Conservation (phyloP, 1,140 invertebrate species). For the Psilanteris sp. region DNA sequence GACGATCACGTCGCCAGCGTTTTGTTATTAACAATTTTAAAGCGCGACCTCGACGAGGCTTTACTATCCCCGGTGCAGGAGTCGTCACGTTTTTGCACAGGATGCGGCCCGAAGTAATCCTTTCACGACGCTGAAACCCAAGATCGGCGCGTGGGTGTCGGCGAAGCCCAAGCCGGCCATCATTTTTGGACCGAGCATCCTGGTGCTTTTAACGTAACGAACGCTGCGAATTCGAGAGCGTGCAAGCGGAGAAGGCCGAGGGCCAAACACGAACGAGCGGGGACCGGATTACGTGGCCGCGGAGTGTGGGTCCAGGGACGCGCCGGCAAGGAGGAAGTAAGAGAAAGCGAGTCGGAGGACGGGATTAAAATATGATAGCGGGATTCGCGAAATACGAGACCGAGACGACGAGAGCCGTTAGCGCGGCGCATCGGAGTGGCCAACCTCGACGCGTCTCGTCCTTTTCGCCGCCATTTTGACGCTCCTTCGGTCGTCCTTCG, state of each 20-base stretch:
- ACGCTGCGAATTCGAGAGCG: too few relatives aligned
- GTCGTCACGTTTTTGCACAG: too few relatives aligned
- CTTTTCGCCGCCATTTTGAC: conserved; percentile 72
- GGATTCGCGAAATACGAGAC: conserved; percentile 75
- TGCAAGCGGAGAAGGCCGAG: conserved; percentile 24
- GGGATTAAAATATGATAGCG: conserved; percentile 72
- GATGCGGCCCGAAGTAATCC: too few relatives aligned
- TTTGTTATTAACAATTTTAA: too few relatives aligned
- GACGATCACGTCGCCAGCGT: too few relatives aligned
- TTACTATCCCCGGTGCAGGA: too few relatives aligned
- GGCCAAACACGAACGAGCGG: conserved; percentile 25
- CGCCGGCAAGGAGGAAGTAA: conserved; percentile 3
- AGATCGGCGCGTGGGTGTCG: too few relatives aligned
- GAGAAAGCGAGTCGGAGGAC: conserved; percentile 49
- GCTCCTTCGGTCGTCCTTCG: conserved; percentile 32
- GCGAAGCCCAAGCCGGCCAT: too few relatives aligned
- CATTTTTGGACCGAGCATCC: too few relatives aligned
- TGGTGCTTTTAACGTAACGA: too few relatives aligned
- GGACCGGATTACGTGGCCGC: neutral
- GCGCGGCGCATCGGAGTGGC: conserved; percentile 55
- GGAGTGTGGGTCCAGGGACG: conserved; percentile 6
- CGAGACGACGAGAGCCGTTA: conserved; percentile 67
- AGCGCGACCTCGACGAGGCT: too few relatives aligned
- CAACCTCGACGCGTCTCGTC: conserved; percentile 73
- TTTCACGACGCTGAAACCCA: too few relatives aligned